phyloP scores from a whole-genome alignment of 2,797 vertebrate genomes.

The Taenioides sp. region DNA sequence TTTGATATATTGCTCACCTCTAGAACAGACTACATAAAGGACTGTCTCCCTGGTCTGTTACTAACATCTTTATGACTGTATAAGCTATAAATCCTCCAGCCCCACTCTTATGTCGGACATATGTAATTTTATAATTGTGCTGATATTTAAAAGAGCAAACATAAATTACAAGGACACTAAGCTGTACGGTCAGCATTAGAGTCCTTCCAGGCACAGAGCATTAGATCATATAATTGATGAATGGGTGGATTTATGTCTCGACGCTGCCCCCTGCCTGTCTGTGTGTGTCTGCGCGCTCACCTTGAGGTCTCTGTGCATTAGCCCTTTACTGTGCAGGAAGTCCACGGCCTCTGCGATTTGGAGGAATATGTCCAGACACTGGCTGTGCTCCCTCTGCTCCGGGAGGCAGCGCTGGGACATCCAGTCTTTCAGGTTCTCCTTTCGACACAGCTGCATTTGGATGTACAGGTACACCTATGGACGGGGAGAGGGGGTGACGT shows the following conservation, averaged over 20 bases:
- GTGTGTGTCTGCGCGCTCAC: constrained; percentile 62
- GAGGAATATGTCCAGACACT: constrained; percentile 93
- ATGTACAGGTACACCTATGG: constrained; percentile 93
- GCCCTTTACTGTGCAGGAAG: constrained; percentile 94
- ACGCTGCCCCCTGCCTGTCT: constrained; percentile 3
- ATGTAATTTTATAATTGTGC: constrained; percentile 16
- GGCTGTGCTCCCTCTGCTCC: constrained; percentile 85
- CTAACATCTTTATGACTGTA: neutral
- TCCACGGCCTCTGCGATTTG: constrained; percentile 96
- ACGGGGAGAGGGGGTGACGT: neutral
- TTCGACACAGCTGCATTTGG: constrained; percentile 98
- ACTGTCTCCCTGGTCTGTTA: neutral
- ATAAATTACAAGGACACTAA: constrained; percentile 10
- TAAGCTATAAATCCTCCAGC: neutral
- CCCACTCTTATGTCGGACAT: constrained; percentile 4
- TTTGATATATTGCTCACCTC: neutral
- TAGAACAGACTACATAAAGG: neutral
- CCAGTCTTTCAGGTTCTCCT: constrained; percentile 99
- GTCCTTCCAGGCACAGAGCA: neutral
- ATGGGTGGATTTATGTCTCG: constrained; percentile 3
- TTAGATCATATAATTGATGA: constrained; percentile 2
- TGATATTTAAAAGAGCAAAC: constrained; percentile 10
- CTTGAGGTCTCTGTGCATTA: constrained; percentile 99
- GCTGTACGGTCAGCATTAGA: constrained; percentile 1
- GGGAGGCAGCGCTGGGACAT: constrained; percentile 86